These are phyloP conservation scores for Chelonia mydas DNA, from an alignment of 2,797 vertebrate species.

Conservation along the genomic window DNA sequence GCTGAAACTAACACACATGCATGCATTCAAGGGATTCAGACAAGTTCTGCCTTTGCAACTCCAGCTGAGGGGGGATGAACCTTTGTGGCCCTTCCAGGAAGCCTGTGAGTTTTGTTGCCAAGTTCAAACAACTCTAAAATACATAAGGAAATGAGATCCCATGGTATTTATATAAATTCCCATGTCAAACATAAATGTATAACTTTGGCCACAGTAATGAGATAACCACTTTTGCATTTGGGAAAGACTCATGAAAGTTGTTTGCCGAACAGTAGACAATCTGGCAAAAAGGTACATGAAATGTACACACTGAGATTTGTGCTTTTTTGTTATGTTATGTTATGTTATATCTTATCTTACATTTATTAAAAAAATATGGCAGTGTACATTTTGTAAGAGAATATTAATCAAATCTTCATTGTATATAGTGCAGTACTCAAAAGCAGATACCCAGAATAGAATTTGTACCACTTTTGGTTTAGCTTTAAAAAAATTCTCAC, in stretches of 20 bases:
- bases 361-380: slow-evolving; percentile 22
- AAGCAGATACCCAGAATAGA: slow-evolving; percentile 26
- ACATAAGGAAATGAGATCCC: slow-evolving; percentile 57
- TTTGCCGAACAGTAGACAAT: background rate
- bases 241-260: too few species aligned
- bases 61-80: background rate
- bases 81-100: slow-evolving; percentile 69
- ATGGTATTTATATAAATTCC: slow-evolving; percentile 55
- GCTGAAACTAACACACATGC: slow-evolving; percentile 30
- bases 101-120: slow-evolving; percentile 54
- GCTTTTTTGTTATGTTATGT: background rate
- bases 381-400: slow-evolving; percentile 31
- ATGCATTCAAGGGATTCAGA: slow-evolving; percentile 45
- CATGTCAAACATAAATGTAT: slow-evolving; percentile 60
- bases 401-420: slow-evolving; percentile 22
- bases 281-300: background rate
- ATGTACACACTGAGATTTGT: background rate
- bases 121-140: slow-evolving; percentile 63
- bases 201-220: background rate
- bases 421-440: slow-evolving; percentile 19
- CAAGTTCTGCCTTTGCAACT: slow-evolving; percentile 14
- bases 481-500: slow-evolving; percentile 34
- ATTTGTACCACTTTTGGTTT: slow-evolving; percentile 38
- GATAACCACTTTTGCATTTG: too few species aligned
- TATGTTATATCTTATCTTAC: background rate